Evolutionary conservation across 1,140 invertebrate genomes (phyloP).

Genomic region (Drosophila serrata): DNA sequence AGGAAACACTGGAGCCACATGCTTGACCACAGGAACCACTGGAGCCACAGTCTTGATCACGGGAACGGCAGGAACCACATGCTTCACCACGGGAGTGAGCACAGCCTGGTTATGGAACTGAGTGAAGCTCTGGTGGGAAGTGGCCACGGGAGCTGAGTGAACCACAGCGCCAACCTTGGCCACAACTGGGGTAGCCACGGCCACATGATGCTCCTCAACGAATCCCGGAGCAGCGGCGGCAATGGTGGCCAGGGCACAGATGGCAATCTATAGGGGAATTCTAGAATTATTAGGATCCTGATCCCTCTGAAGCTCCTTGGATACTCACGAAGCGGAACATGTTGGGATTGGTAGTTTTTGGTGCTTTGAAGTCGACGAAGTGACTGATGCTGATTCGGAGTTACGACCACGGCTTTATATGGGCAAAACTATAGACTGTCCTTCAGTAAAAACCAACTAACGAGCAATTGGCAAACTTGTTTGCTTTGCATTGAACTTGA

Average conservation of each 20-base stretch:
- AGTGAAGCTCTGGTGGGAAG: conserved; percentile 86
- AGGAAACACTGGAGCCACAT: conserved; percentile 48
- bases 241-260: conserved; percentile 68
- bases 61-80: conserved; percentile 61
- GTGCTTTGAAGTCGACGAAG: conserved; percentile 48
- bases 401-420: conserved; percentile 52
- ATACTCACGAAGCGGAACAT: conserved; percentile 80
- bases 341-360: conserved; percentile 23
- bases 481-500: conserved; percentile 73
- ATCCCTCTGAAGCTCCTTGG: background rate
- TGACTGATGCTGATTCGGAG: conserved; percentile 63
- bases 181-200: conserved; percentile 55
- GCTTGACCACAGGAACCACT: conserved; percentile 61
- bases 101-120: conserved; percentile 72
- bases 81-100: conserved; percentile 69
- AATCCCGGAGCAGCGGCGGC: conserved; percentile 72
- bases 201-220: conserved; percentile 66
- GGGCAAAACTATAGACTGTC: conserved; percentile 58
- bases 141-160: conserved; percentile 72
- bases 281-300: background rate
- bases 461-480: conserved; percentile 60
- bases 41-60: conserved; percentile 69
- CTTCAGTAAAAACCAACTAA: conserved; percentile 58
- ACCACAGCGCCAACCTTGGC: conserved; percentile 68
- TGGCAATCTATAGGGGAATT: conserved; percentile 44